These are phyloP conservation scores for Sepiola atlantica DNA, from an alignment of 2,888 invertebrate genomes.

Conservation along the genomic window DNA sequence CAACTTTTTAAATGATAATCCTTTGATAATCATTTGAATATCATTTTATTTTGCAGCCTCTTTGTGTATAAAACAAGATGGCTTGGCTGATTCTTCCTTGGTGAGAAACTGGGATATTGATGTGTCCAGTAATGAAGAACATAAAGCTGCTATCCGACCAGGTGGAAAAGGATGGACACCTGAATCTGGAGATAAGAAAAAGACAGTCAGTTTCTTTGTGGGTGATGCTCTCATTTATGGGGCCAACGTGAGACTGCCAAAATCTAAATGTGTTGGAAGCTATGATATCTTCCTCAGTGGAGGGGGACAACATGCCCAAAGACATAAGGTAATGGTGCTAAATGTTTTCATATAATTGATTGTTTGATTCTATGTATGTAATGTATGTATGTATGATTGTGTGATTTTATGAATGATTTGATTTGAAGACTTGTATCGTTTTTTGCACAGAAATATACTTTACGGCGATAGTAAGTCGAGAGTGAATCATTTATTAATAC, in stretches of 20 bases:
- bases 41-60: neutral
- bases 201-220: slow-evolving; percentile 7
- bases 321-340: neutral
- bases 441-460: too few species aligned
- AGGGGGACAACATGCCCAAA: neutral
- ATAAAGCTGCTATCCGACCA: slow-evolving; percentile 35
- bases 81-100: neutral
- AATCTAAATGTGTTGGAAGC: neutral
- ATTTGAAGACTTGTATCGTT: too few species aligned
- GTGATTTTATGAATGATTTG: too few species aligned
- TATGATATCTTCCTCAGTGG: slow-evolving; percentile 32
- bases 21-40: neutral
- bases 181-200: neutral
- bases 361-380: too few species aligned
- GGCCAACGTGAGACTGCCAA: neutral
- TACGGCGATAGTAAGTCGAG: too few species aligned
- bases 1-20: neutral
- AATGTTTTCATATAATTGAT: neutral
- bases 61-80: neutral
- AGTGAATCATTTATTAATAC: too few species aligned
- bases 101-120: slow-evolving; percentile 24
- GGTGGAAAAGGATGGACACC: slow-evolving; percentile 39
- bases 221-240: slow-evolving; percentile 36
- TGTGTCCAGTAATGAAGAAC: slow-evolving; percentile 38
- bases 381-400: too few species aligned